A percentile compares a stretch with the other conserved stretches of the same genome.
Conservation (phyloP, 2,113 vertebrate genomes). For the Syrmaticus mikado region DNA sequence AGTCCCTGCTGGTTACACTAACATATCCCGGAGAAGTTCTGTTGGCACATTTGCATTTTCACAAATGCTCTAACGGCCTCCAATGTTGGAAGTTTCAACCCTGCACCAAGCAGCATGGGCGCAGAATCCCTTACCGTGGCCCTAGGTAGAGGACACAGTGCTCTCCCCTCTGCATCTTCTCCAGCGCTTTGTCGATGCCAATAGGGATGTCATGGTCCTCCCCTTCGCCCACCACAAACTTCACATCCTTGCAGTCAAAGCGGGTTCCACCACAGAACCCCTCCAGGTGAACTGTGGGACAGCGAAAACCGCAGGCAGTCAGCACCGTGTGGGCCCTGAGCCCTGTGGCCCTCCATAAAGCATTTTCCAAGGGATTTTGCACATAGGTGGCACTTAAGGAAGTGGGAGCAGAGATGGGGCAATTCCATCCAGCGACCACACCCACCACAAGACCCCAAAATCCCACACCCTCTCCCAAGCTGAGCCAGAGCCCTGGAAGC, state of each 20-base stretch:
- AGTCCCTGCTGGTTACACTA: not conserved
- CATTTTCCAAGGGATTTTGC: not conserved
- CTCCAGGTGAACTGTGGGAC: conserved; percentile 87
- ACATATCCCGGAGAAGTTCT: not conserved
- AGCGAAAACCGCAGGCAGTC: not conserved
- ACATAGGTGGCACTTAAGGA: not conserved
- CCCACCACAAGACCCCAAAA: not conserved
- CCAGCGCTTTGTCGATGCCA: conserved; percentile 94
- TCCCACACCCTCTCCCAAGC: not conserved
- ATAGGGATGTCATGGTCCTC: conserved; percentile 92
- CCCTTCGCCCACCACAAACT: conserved; percentile 88
- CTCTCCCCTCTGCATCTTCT: conserved; percentile 96
- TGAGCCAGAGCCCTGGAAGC: not conserved
- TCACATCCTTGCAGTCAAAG: conserved; percentile 90
- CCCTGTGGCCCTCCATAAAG: not conserved
- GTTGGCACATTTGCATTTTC: accelerated
- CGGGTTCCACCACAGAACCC: conserved; percentile 80
- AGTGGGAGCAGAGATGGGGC: not conserved
- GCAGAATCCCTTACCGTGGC: conserved; percentile 82
- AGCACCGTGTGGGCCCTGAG: not conserved
- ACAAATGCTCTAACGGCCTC: accelerated
- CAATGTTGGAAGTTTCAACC: not conserved
- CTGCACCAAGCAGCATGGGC: not conserved
- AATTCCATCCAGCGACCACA: no score
- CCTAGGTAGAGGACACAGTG: conserved; percentile 89